Percentiles rank a stretch among this genome's conserved stretches.
Evolutionary conservation across 2,888 invertebrate species (phyloP).

Genomic region (Plagodis dolabraria): DNA sequence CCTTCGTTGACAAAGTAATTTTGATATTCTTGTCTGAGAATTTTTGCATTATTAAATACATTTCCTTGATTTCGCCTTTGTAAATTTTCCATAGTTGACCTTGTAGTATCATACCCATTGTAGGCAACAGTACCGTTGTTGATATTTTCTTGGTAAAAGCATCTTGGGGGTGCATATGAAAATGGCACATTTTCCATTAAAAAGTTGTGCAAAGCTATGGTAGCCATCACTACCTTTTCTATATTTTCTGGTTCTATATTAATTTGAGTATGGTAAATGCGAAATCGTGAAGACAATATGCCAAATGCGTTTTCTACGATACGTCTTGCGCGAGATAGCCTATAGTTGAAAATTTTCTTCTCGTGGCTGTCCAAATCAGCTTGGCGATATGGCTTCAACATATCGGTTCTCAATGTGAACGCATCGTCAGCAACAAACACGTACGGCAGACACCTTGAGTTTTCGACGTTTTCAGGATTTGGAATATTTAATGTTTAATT

Average conservation of each 20-base stretch:
- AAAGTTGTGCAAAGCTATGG: background rate
- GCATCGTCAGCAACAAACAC: background rate
- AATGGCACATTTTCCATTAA: background rate
- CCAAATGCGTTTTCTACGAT: conserved; percentile 22
- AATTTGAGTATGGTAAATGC: conserved; percentile 18
- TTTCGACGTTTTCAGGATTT: background rate
- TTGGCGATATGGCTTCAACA: conserved; percentile 1
- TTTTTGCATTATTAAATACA: background rate
- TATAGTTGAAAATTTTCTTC: conserved; percentile 16
- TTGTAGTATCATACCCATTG: background rate
- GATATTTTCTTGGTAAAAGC: conserved; percentile 8
- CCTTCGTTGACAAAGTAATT: background rate
- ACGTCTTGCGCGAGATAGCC: conserved; percentile 22
- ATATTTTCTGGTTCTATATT: conserved; percentile 15
- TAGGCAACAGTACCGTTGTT: background rate
- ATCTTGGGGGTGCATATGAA: background rate
- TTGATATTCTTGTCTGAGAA: background rate
- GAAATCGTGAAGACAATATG: conserved; percentile 27
- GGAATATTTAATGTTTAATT: background rate
- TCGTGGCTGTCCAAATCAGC: background rate
- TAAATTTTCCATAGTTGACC: background rate
- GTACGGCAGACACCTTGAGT: background rate
- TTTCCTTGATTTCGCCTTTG: background rate
- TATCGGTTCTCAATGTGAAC: background rate
- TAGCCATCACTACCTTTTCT: conserved; percentile 19